Base-by-base conservation (phyloP, 2,797 vertebrate genomes). In the Sebastes melanostomus region DNA sequence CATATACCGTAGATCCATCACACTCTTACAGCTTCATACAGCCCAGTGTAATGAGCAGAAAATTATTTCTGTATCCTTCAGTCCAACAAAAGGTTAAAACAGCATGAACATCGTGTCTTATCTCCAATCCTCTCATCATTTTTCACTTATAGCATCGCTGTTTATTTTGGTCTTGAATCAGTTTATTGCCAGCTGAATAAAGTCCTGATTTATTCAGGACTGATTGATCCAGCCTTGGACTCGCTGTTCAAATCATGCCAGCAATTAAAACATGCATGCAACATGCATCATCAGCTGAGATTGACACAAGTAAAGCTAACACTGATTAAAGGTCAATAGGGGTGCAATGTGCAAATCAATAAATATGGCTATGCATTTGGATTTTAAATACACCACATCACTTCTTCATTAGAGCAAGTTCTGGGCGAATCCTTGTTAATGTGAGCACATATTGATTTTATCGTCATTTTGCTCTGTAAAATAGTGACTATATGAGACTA, bases 161-260 rank as follows among this genome's bases (percentile, higher is more conserved):
- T 56, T 70, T 62, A 83, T 82, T 88, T 84, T 76, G 66, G 58
- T 61, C 70, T 86, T 88, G 29, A 90, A 84, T 90, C 50, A 84
- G 80, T 83, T 90, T 77, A 86, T 75, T 81, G 63, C 62, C 67
- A 78, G 67, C 58, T 89, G 42, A 86, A 77, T 89, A 79, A 90
- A 79, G 65, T 59, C 38, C 46, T 80, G 55, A 77, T 89, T 91
- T 86, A 85, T 86, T 83, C 73, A 84, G 46, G 54, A 38, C 60
- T 83, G 77, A 88, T 79, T 81, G 84, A 90, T 91, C 71, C 65
- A 70, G 75, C 66, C 60, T 83, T 85, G 80, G 81, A 81, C 70
- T 76, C 72, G 62, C 67, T 71, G 84, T 89, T 93, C 59, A 88
- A 88, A 89, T 85, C 60, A 82, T 90, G 81, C 50, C 80, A n/a